Conservation (phyloP, 2,113 vertebrate species). For the Hippoglossus stenolepis region DNA sequence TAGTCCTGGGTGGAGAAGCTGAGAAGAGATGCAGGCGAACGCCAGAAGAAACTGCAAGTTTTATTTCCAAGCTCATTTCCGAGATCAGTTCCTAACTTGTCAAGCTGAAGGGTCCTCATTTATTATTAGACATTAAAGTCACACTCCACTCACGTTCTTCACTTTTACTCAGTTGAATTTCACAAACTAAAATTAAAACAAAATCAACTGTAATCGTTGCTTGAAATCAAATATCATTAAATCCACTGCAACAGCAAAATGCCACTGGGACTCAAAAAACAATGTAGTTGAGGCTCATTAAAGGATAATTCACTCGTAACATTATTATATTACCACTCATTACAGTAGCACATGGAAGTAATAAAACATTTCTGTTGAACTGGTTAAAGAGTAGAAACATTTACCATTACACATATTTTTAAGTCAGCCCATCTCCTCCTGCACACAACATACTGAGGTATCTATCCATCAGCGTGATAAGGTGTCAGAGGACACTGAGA, state of each 20-base stretch:
- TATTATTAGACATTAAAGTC: neutral
- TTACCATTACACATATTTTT: neutral
- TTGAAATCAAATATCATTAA: neutral
- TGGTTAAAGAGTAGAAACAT: no score
- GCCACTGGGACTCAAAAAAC: neutral
- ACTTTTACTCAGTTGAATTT: neutral
- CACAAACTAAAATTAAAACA: neutral
- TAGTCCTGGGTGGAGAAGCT: neutral
- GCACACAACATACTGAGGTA: no score
- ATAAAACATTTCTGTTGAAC: no score
- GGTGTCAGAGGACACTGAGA: neutral
- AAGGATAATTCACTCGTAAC: no score
- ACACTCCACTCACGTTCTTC: neutral
- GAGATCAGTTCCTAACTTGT: neutral
- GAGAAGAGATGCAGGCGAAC: neutral
- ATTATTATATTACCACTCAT: no score
- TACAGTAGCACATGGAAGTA: no score
- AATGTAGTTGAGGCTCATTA: neutral
- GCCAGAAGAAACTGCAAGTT: neutral
- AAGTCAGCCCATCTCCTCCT: no score
- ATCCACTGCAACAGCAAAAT: neutral
- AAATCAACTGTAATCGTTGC: neutral
- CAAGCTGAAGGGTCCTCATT: neutral
- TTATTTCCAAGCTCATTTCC: slow-evolving; percentile 6
- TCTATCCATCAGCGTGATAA: no score